Evolutionary conservation across 2,888 invertebrate species (phyloP).

Genomic region (Pelosia muscerda): DNA sequence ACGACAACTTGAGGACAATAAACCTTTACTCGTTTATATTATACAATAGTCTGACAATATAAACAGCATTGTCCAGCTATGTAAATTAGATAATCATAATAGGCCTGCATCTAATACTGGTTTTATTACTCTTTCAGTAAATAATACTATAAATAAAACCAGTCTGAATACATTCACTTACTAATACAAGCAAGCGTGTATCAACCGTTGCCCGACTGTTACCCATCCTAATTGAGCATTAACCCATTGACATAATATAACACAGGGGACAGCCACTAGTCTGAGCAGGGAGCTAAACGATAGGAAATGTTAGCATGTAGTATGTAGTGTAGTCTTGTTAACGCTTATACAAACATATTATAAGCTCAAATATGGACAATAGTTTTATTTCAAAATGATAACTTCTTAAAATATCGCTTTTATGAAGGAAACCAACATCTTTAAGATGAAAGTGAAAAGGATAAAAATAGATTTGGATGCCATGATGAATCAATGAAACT

Average conservation of each 20-base stretch:
- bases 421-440: background rate
- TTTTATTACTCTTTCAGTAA: background rate
- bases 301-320: constrained; percentile 16
- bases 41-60: background rate
- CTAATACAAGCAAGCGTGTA: background rate
- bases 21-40: background rate
- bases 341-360: background rate
- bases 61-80: constrained; percentile 14
- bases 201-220: constrained; percentile 32
- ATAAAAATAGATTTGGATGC: too few species aligned
- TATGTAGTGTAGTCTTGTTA: background rate
- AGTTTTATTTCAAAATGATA: background rate
- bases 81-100: constrained; percentile 24
- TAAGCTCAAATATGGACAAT: background rate
- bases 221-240: constrained; percentile 64
- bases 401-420: background rate
- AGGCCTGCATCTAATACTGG: background rate
- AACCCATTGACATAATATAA: constrained; percentile 67
- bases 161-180: constrained; percentile 18
- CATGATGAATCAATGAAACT: background rate
- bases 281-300: constrained; percentile 21
- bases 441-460: background rate
- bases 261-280: constrained; percentile 48
- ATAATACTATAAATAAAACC: constrained; percentile 14
- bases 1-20: background rate